Base-by-base conservation (phyloP, 2,888 invertebrate genomes). In the Zootermopsis nevadensis region DNA sequence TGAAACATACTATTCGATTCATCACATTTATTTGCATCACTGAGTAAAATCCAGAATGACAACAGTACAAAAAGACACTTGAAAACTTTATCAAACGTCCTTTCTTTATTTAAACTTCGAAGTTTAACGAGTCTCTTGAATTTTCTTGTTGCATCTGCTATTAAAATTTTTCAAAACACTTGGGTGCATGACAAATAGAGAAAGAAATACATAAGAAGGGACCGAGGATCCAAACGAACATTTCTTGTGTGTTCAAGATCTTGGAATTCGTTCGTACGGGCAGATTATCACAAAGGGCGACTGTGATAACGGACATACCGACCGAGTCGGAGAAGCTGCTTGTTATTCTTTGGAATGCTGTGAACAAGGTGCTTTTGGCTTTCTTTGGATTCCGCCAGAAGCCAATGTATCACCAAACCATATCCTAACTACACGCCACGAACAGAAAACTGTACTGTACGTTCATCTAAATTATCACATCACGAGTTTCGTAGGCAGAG, bases 251-350 rank as follows among this genome's bases (percentile, higher is more conserved):
- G 19, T 19, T 48, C 19, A 15, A 19, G 60, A 60, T 60, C n/a
- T n/a, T 8, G 60, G 60, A 60, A 1, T 27, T 27, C 27, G 60
- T 2, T n/a, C 27, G n/a, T 12, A 27, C 60, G 12, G n/a, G 60
- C 27, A 60, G 60, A 3, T 60, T 27, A 2, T 27, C n/a, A 60
- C 60, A 60, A 60, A 60, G n/a, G 60, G 1, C 4, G 27, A 60
- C 60, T 60, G 60, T 6, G 60, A 60, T 60, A 60, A 60, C n/a
- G 48, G n/a, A 27, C 60, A 60, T n/a, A 60, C 60, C 60, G 48
- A 48, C 48, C 10, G n/a, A 27, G 4, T 22, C 15, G 4, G 3
- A 60, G n/a, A 27, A 19, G 60, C n/a, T 10, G 15, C n/a, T 60
- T 60, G 27, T 60, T 60, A 27, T 27, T n/a, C n/a, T 27, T n/a